Evolutionary conservation across 1,140 invertebrate genomes (phyloP).

Genomic region (Drosophila punjabiensis): DNA sequence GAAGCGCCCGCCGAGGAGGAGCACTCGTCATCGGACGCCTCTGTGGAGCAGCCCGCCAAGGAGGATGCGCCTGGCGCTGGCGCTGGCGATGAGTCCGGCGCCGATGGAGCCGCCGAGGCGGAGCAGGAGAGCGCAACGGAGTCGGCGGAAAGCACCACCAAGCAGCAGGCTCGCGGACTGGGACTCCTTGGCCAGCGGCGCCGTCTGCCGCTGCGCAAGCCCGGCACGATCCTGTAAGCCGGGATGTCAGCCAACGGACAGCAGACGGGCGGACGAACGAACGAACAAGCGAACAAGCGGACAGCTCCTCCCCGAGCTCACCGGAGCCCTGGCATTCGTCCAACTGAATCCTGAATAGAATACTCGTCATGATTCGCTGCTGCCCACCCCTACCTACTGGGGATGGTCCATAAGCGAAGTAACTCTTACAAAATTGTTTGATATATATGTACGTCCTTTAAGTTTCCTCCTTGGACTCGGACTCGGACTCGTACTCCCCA

Average conservation of each 20-base stretch:
- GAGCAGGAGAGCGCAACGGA: slow-evolving; percentile 85
- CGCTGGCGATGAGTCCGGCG: slow-evolving; percentile 49
- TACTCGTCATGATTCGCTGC: slow-evolving; percentile 39
- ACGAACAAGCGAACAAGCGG: neutral
- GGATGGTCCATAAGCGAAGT: slow-evolving; percentile 54
- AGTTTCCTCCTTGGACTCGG: slow-evolving; percentile 8
- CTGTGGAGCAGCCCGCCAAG: slow-evolving; percentile 57
- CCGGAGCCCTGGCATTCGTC: neutral
- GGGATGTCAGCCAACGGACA: slow-evolving; percentile 22
- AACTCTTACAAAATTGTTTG: slow-evolving; percentile 45
- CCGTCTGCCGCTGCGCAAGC: slow-evolving; percentile 87
- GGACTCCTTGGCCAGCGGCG: slow-evolving; percentile 88
- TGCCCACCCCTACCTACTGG: slow-evolving; percentile 22
- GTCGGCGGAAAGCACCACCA: slow-evolving; percentile 84
- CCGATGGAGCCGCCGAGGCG: slow-evolving; percentile 55
- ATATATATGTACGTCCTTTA: slow-evolving; percentile 39
- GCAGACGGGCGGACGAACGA: slow-evolving; percentile 9
- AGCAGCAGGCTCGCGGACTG: slow-evolving; percentile 87
- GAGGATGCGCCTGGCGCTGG: slow-evolving; percentile 48
- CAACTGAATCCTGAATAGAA: slow-evolving; percentile 30
- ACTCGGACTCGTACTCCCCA: neutral
- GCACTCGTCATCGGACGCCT: slow-evolving; percentile 68
- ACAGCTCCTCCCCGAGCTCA: neutral
- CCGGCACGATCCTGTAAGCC: slow-evolving; percentile 86
- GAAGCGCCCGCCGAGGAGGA: slow-evolving; percentile 82